Base-by-base conservation (phyloP, 1,140 invertebrate species). In the Drosophila parvula region DNA sequence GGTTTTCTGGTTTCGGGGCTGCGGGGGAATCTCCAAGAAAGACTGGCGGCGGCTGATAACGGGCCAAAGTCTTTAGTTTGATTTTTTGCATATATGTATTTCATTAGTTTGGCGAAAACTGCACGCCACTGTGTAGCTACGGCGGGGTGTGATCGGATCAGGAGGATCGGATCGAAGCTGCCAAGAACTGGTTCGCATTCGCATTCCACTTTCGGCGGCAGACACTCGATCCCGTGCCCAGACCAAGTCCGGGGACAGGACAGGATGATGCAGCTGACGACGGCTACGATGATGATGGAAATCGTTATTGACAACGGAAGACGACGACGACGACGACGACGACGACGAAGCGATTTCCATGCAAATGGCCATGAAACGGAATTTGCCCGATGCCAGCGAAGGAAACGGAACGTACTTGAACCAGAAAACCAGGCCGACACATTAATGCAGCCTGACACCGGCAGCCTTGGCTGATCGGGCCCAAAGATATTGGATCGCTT, bases 271-370 rank as follows among this genome's bases (percentile, higher is more conserved):
- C 60, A 48, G 74, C 68, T 18, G 63, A 44, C 41, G 47, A 69
- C 69, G 47, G 67, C 43, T 30, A 61, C 79, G 67, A 56, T 58
- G 61, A 79, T 79, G 84, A 89, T 89, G 84, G 61, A 89, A 89
- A 89, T 89, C 85, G 84, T 89, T 89, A 89, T 89, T 89, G 84
- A 89, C 84, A 89, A 89, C 84, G 84, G 84, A 89, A 89, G 84
- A 89, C 80, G 77, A 61, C 50, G 50, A 10, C 47, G 64, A 57
- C n/a, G n/a, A 32, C 44, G 18, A 45, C 62, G 45, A 60, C 48
- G 43, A 50, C 44, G 40, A 78, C 44, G 57, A 58, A 41, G 74
- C 83, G 84, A 89, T 89, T 89, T 89, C 74, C 84, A 89, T 89
- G 84, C 84, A 89, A 89, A 89, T 89, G 84, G 76, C 84, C 84